These are phyloP conservation scores for Ophiothrix spiculata DNA, from an alignment of 35 echinoderm and acorn worm species.

Conservation along the genomic window DNA sequence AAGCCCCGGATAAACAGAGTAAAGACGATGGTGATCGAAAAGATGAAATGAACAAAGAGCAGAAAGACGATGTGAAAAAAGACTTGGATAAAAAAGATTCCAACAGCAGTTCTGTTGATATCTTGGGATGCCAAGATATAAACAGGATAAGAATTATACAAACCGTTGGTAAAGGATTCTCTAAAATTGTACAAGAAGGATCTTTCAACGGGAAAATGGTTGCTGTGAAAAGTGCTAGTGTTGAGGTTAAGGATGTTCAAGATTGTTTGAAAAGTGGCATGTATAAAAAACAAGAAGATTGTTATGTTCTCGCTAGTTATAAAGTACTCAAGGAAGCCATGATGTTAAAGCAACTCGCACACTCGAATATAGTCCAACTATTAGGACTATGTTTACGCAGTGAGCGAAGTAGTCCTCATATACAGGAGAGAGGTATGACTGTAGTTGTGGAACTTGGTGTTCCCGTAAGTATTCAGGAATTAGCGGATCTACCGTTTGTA, in stretches of 20 bases:
- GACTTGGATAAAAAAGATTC: not conserved
- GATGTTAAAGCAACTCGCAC: conserved; percentile 74
- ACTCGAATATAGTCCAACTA: conserved; percentile 63
- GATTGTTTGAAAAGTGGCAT: conserved; percentile 60
- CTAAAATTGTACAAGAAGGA: conserved; percentile 82
- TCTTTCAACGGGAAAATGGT: conserved; percentile 31
- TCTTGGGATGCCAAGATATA: conserved; percentile 57
- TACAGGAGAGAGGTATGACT: conserved; percentile 84
- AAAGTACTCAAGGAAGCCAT: conserved; percentile 91
- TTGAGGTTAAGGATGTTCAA: conserved; percentile 54
- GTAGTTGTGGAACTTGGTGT: conserved; percentile 75
- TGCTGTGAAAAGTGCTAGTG: conserved; percentile 82
- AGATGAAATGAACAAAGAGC: not conserved
- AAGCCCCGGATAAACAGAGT: not conserved
- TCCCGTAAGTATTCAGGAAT: conserved; percentile 67
- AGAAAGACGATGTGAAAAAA: not conserved
- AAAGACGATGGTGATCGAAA: not conserved
- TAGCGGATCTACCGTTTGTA: conserved; percentile 23
- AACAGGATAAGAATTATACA: conserved; percentile 64
- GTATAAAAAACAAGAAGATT: conserved; percentile 84
- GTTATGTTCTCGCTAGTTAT: conserved; percentile 83
- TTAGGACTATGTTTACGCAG: conserved; percentile 88
- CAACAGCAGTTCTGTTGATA: not conserved
- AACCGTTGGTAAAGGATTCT: conserved; percentile 65
- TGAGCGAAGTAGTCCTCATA: conserved; percentile 70